Conservation (phyloP, 1,140 invertebrate genomes). For the Neotoxoptera formosana region DNA sequence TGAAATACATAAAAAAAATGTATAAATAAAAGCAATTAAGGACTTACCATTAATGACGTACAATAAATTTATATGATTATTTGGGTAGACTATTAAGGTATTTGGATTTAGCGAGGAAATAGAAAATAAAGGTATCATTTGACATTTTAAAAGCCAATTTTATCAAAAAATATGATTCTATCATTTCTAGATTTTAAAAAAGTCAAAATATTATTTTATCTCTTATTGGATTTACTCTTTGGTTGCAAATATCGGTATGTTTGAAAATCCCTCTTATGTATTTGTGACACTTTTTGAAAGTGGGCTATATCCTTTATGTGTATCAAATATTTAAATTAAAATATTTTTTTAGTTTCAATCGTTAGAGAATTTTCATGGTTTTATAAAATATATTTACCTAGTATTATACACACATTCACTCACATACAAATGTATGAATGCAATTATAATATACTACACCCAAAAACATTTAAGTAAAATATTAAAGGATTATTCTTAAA, state of each 20-base stretch:
- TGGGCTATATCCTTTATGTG: neutral
- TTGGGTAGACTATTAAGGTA: neutral
- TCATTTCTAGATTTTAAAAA: neutral
- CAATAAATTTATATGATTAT: neutral
- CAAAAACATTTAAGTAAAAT: neutral
- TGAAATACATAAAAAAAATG: neutral
- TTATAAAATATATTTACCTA: neutral
- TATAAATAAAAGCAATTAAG: slow-evolving; percentile 27
- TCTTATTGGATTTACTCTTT: neutral
- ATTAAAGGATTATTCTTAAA: neutral
- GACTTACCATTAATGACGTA: slow-evolving; percentile 38
- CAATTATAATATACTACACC: neutral
- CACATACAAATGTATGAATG: neutral
- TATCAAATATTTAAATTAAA: neutral
- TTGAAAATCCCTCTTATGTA: neutral
- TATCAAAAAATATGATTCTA: neutral
- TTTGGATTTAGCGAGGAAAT: neutral
- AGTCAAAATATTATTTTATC: neutral
- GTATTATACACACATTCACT: neutral
- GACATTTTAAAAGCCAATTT: neutral
- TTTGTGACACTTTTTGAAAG: neutral
- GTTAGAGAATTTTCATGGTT: neutral
- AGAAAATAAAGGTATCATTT: neutral
- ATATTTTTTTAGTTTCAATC: neutral
- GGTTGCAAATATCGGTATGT: neutral